These are phyloP conservation scores for Pyrocoelia pectoralis DNA, from an alignment of 2,888 invertebrate species.

Conservation along the genomic window DNA sequence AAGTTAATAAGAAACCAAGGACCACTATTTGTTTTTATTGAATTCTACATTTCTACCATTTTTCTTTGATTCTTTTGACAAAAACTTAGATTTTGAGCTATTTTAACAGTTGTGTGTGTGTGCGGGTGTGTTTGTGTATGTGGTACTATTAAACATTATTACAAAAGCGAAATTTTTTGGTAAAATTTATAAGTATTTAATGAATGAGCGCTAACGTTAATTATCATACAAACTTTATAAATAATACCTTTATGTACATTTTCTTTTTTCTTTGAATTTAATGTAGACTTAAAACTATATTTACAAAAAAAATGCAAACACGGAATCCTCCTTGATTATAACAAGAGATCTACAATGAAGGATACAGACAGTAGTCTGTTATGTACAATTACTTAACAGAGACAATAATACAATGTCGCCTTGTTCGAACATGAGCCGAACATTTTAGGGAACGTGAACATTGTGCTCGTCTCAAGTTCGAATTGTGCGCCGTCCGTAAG, in stretches of 20 bases:
- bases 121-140: conserved; percentile 5
- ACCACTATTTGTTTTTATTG: conserved; percentile 2
- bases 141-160: conserved; percentile 32
- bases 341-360: conserved; percentile 32
- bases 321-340: not conserved
- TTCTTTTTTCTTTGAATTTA: not conserved
- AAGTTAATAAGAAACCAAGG: conserved; percentile 8
- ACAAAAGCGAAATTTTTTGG: conserved; percentile 21
- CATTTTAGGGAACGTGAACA: not conserved
- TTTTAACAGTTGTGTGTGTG: conserved; percentile 17
- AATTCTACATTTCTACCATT: not conserved
- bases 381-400: conserved; percentile 29
- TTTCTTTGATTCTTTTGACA: not conserved
- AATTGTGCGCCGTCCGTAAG: too few relatives aligned
- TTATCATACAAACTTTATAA: conserved; percentile 22
- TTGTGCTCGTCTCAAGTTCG: too few relatives aligned
- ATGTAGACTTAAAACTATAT: conserved; percentile 10
- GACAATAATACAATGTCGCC: conserved; percentile 24
- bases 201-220: conserved; percentile 21
- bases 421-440: not conserved
- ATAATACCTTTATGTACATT: conserved; percentile 2
- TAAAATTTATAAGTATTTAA: conserved; percentile 24
- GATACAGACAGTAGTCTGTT: conserved; percentile 30
- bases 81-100: not conserved
- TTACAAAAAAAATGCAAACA: conserved; percentile 10